These are phyloP conservation scores for Brachyhypopomus occidentalis DNA, from an alignment of 2,113 vertebrate species.

Conservation along the genomic window DNA sequence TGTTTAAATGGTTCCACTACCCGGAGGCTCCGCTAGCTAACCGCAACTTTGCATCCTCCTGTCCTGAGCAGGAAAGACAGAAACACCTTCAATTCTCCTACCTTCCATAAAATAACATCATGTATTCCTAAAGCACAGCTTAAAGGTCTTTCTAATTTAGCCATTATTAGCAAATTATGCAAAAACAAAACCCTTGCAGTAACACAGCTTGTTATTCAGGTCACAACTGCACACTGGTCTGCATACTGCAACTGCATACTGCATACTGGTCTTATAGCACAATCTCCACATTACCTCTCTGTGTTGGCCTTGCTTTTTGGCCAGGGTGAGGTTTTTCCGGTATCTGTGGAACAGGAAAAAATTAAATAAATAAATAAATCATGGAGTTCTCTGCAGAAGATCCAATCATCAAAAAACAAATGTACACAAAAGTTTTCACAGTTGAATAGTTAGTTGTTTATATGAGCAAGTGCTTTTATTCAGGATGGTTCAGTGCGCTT, in stretches of 20 bases:
- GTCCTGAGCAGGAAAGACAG: constrained; percentile 4
- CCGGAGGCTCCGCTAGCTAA: constrained; percentile 3
- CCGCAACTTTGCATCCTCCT: not conserved
- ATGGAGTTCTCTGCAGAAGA: not conserved
- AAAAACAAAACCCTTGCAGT: constrained; percentile 20
- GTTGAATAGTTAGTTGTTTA: not conserved
- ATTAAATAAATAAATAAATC: not conserved
- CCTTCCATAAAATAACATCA: not conserved
- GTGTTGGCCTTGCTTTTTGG: constrained; percentile 79
- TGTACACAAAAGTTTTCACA: not conserved
- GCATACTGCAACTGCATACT: not conserved
- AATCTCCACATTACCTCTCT: constrained; percentile 75
- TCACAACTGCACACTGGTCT: not conserved
- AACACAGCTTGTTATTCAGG: constrained; percentile 12
- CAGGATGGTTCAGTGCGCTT: not conserved
- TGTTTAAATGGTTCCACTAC: not conserved
- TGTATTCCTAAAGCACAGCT: constrained; percentile 42
- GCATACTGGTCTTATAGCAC: not conserved
- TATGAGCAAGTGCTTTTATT: not conserved
- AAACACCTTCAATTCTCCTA: not conserved
- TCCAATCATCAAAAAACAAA: not conserved
- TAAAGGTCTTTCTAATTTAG: constrained; percentile 33
- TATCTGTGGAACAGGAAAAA: constrained; percentile 75
- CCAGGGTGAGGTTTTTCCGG: constrained; percentile 82
- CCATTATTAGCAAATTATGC: constrained; percentile 42